These are phyloP conservation scores for Suncus etruscus DNA, from an alignment of 2,113 vertebrate species.

Conservation along the genomic window DNA sequence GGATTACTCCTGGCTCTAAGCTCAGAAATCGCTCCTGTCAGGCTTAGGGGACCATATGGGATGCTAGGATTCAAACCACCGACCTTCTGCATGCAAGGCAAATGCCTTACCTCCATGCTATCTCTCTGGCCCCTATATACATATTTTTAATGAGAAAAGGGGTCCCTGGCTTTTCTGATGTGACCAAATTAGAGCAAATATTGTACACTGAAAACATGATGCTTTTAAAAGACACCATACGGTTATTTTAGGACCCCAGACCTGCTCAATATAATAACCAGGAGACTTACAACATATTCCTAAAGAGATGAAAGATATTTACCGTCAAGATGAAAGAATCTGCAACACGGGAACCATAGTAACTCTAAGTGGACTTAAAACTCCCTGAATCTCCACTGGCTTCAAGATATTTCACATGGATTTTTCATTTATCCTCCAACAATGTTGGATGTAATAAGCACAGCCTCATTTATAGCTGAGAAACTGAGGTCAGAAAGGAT, in stretches of 20 bases:
- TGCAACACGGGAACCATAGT: not conserved
- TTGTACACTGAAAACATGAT: not conserved
- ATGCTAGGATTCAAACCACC: too few species aligned
- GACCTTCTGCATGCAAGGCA: too few species aligned
- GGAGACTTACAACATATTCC: not conserved
- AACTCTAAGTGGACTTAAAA: not conserved
- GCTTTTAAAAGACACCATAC: conserved; percentile 13
- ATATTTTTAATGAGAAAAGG: not conserved
- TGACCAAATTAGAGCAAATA: conserved; percentile 30
- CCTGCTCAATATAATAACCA: not conserved
- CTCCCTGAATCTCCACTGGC: not conserved
- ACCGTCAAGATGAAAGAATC: not conserved
- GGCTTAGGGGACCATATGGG: too few species aligned
- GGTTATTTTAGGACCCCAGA: conserved; percentile 19
- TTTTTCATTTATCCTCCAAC: not conserved
- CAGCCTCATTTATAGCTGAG: not conserved
- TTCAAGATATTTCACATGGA: not conserved
- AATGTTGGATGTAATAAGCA: not conserved
- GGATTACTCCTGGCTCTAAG: too few species aligned
- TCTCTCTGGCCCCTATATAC: not conserved
- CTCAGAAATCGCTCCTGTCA: too few species aligned
- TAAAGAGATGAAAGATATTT: conserved; percentile 40
- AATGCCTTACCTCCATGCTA: too few species aligned
- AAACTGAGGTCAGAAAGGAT: not conserved
- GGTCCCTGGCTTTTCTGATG: not conserved